Base-by-base conservation (phyloP, 2,888 invertebrate genomes). In the Hermodice carunculata region DNA sequence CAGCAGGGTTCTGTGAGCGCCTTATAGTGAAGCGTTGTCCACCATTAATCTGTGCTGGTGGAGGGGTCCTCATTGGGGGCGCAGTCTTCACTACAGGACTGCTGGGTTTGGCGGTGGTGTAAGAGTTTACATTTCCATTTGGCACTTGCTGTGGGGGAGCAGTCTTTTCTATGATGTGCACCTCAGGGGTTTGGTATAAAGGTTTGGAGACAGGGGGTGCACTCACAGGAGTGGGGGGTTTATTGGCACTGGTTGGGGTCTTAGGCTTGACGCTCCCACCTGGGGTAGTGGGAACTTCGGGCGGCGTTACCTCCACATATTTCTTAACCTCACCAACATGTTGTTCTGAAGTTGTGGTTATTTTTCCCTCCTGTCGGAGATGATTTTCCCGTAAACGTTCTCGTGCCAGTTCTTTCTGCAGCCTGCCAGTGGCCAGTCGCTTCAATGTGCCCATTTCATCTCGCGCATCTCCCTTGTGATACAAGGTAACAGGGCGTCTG, bases 331-430 rank as follows among this genome's bases (percentile, higher is more conserved):
- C 85, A 72, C 88, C 88, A 72, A 88, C 88, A 56, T 87, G 86
- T 63, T 89, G 89, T 78, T 88, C 87, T n/a, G 89, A 89, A 31
- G 87, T 88, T 22, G 89, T 89, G 74, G 86, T 86, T 67, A 89
- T 89, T 75, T 86, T 87, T 14, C 89, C 89, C 69, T 90, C 90
- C 77, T 90, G 91, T 75, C 91, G 89, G 76, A 95, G 90, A 81
- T 94, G 94, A 80, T 92, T 90, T 86, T 96, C 96, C 73, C 94
- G 89, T 80, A 93, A 91, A 59, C 92, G 92, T 66, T 93, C 94
- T 87, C 94, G 93, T 79, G 92, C 91, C 78, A 96, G 94, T 89
- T 96, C 95, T 81, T 92, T 90, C 87, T 95, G 95, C 85, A 96
- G 94, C 85, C 94, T 90, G 71, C 86, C 87, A 26, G 89, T 88